Percentiles rank a stretch among this genome's conserved stretches.
These are phyloP conservation scores for Sebastes fasciatus DNA, from an alignment of 2,113 vertebrate genomes.

Conservation along the genomic window DNA sequence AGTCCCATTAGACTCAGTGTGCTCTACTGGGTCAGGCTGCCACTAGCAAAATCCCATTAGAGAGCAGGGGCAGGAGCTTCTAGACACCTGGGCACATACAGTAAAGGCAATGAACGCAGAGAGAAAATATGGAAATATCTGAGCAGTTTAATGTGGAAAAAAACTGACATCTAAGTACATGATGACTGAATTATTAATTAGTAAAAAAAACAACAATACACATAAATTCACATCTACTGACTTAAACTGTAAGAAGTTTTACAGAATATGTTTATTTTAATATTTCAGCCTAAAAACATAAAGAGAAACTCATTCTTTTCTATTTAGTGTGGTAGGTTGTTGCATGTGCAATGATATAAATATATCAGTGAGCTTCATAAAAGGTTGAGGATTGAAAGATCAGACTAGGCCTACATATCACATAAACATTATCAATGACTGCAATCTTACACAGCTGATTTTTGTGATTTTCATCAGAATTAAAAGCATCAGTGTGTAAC, in stretches of 20 bases:
- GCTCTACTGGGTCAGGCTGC: slow-evolving; percentile 65
- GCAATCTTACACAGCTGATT: neutral
- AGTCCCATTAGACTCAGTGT: slow-evolving; percentile 53
- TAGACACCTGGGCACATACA: neutral
- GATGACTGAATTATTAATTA: neutral
- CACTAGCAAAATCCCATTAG: slow-evolving; percentile 77
- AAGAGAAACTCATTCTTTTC: neutral
- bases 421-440: neutral
- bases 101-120: neutral
- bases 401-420: neutral
- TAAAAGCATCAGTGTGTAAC: no score
- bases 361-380: neutral
- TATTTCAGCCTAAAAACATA: neutral
- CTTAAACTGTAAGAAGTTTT: neutral
- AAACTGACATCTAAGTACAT: neutral
- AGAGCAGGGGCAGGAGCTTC: slow-evolving; percentile 38
- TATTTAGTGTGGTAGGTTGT: neutral
- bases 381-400: neutral
- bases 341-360: neutral
- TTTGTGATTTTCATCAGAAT: neutral
- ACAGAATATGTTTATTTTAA: neutral
- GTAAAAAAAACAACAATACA: neutral
- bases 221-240: neutral
- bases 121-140: slow-evolving; percentile 1
- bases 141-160: neutral